Percentiles rank a stretch among this genome's conserved stretches.
Evolutionary conservation across 1,140 invertebrate species (phyloP).

Genomic region (Aphelinus atriplicis): DNA sequence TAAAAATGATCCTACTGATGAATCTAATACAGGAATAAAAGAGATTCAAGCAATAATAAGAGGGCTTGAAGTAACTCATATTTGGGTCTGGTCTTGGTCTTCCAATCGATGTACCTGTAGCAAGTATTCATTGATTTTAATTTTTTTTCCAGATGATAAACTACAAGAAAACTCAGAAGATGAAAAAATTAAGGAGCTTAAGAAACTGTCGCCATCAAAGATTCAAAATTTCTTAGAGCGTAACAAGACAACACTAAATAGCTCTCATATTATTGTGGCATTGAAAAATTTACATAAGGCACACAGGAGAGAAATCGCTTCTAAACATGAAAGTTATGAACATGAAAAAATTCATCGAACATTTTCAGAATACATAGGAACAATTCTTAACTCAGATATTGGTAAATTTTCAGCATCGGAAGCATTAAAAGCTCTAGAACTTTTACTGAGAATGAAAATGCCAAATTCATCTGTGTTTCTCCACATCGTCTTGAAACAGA

Average conservation of each 20-base stretch:
- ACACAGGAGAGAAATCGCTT: background rate
- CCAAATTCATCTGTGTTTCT: background rate
- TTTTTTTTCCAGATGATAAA: no score
- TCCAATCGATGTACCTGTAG: no score
- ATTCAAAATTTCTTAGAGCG: conserved; percentile 4
- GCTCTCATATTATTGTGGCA: background rate
- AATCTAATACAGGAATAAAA: no score
- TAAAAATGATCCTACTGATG: no score
- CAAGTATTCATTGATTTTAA: no score
- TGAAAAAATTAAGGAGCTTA: no score
- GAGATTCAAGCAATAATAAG: no score
- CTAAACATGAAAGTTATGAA: background rate
- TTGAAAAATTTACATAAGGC: background rate
- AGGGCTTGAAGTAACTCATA: no score
- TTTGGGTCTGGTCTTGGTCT: no score
- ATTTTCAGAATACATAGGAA: background rate
- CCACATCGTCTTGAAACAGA: background rate
- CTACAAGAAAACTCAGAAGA: no score
- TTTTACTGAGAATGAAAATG: background rate
- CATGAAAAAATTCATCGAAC: background rate
- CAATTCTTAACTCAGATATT: conserved; percentile 4
- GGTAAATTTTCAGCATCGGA: background rate
- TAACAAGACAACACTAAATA: conserved; percentile 11
- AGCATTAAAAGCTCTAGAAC: background rate
- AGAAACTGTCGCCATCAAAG: background rate